A percentile compares a stretch with the other conserved stretches of the same genome.
Conservation (phyloP, 2,113 vertebrate species). For the Gymnarchus niloticus region DNA sequence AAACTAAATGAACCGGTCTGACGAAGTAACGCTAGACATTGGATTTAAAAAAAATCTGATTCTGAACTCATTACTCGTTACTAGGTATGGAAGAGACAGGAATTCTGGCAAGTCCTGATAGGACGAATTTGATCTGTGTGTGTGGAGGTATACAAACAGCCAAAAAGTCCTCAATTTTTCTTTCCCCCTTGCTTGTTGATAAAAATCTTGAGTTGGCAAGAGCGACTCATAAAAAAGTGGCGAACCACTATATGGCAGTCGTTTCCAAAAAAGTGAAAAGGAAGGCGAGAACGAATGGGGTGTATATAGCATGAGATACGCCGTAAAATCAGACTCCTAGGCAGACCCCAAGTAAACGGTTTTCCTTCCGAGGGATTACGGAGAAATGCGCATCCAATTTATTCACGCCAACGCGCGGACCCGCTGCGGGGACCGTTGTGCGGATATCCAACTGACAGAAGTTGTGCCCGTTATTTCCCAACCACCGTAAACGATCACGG, state of each 20-base stretch:
- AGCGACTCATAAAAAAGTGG: conserved; percentile 29
- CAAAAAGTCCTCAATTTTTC: background rate
- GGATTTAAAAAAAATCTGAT: background rate
- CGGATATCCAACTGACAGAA: conserved; percentile 33
- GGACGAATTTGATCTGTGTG: conserved; percentile 28
- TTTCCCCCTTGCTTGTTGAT: background rate
- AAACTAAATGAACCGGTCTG: background rate
- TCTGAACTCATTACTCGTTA: conserved; percentile 22
- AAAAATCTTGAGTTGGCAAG: conserved; percentile 19
- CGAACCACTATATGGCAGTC: conserved; percentile 39
- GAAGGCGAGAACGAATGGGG: conserved; percentile 34
- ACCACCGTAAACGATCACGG: conserved; percentile 31
- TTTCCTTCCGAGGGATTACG: conserved; percentile 40
- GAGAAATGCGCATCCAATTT: conserved; percentile 52
- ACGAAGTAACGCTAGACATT: background rate
- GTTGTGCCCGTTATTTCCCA: conserved; percentile 29
- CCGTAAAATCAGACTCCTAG: conserved; percentile 39
- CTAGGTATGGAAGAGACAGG: conserved; percentile 40
- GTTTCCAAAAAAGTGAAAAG: conserved; percentile 44
- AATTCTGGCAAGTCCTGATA: conserved; percentile 31
- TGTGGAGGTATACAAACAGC: conserved; percentile 24
- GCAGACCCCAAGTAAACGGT: conserved; percentile 40
- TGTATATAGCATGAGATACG: conserved; percentile 43
- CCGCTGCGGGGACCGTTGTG: conserved; percentile 38
- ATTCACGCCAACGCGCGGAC: conserved; percentile 43